These are phyloP conservation scores for Darwinula stevensoni DNA, from an alignment of 2,888 invertebrate genomes.

Conservation along the genomic window DNA sequence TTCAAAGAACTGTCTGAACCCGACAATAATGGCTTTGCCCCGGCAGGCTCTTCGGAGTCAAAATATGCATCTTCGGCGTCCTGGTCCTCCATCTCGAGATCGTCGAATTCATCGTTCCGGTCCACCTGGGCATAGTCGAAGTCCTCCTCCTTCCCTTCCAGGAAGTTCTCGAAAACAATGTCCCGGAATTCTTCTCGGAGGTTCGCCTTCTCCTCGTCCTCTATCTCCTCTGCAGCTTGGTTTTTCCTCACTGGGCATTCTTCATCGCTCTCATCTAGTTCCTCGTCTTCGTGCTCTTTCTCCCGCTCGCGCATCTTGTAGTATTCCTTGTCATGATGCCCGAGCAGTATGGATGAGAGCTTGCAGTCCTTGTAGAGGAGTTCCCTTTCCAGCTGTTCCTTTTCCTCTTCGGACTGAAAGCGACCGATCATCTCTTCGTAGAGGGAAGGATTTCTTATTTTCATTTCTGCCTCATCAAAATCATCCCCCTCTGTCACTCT, in stretches of 20 bases:
- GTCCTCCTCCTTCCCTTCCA: conserved; percentile 46
- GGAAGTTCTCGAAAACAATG: conserved; percentile 53
- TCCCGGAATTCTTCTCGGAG: conserved; percentile 49
- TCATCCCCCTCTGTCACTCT: conserved; percentile 37
- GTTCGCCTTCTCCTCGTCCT: conserved; percentile 21
- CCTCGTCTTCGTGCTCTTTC: conserved; percentile 23
- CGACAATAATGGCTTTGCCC: not conserved
- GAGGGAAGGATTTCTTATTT: conserved; percentile 56
- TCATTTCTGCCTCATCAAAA: conserved; percentile 79
- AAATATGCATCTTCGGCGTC: conserved; percentile 78
- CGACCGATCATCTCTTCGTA: conserved; percentile 71
- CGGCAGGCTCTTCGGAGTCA: conserved; percentile 30
- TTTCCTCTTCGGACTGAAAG: conserved; percentile 46
- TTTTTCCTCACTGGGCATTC: too few species aligned
- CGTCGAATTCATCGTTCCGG: conserved; percentile 46
- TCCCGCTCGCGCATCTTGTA: conserved; percentile 20
- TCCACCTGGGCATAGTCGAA: conserved; percentile 43
- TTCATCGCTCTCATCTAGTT: conserved; percentile 15
- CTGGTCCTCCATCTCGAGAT: conserved; percentile 32
- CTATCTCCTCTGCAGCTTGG: conserved; percentile 14
- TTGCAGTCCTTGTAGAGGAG: conserved; percentile 22
- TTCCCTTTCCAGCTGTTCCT: conserved; percentile 19
- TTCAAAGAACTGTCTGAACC: too few species aligned
- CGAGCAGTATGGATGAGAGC: conserved; percentile 44
- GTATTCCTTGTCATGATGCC: conserved; percentile 42